These are phyloP conservation scores for Smittia sp. DNA, from an alignment of 2,888 invertebrate genomes.

Conservation along the genomic window DNA sequence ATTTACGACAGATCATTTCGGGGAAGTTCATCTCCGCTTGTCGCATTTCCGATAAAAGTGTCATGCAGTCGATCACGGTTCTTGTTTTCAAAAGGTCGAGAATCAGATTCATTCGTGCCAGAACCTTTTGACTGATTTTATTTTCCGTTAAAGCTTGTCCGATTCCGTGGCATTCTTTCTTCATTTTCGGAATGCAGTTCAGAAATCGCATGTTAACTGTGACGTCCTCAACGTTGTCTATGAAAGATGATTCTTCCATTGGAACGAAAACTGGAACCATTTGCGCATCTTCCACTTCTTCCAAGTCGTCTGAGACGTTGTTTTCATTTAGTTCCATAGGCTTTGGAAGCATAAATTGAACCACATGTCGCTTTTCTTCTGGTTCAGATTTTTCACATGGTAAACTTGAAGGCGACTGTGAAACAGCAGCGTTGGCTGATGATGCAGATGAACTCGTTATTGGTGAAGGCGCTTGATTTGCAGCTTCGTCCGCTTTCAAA, in stretches of 20 bases:
- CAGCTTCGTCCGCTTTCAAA: constrained; percentile 3
- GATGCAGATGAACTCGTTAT: constrained; percentile 32
- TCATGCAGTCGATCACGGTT: constrained; percentile 55
- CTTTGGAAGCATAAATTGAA: too few species aligned
- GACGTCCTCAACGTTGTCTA: constrained; percentile 42
- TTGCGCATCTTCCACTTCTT: too few species aligned
- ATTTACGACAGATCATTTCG: constrained; percentile 60
- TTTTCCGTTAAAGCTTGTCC: constrained; percentile 16
- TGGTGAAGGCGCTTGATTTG: constrained; percentile 40
- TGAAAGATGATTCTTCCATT: constrained; percentile 34
- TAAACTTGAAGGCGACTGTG: too few species aligned
- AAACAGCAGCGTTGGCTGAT: too few species aligned
- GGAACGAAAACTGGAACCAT: not conserved
- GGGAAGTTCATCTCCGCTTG: constrained; percentile 57
- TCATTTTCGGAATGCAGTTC: constrained; percentile 41
- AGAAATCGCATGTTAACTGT: constrained; percentile 41
- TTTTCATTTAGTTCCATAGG: too few species aligned
- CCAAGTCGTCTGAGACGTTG: too few species aligned
- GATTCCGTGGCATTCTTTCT: constrained; percentile 43
- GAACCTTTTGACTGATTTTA: constrained; percentile 52
- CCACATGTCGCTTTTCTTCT: too few species aligned
- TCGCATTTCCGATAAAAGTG: constrained; percentile 57
- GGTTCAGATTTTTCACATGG: too few species aligned
- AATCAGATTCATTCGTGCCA: constrained; percentile 62
- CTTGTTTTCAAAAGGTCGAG: constrained; percentile 60